These are phyloP conservation scores for Oscheius myriophilus DNA, from an alignment of 2,888 invertebrate species.

Conservation along the genomic window DNA sequence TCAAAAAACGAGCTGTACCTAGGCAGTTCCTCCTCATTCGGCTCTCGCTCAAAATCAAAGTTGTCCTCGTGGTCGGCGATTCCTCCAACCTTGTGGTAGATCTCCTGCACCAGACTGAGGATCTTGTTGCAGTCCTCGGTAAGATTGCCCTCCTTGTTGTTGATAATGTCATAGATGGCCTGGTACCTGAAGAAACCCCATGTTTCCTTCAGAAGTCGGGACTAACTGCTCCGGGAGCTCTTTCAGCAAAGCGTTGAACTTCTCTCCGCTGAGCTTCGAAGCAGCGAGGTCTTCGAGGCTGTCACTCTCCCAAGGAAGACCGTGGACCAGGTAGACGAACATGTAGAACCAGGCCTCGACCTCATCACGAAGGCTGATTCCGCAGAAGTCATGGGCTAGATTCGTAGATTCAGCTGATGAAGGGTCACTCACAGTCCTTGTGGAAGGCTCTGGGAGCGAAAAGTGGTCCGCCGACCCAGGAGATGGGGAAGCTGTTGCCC, in stretches of 20 bases:
- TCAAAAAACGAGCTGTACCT: no score
- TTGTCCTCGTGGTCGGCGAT: constrained; percentile 55
- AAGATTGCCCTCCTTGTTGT: constrained; percentile 3
- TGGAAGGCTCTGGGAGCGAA: constrained; percentile 51
- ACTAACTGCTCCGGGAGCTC: constrained; percentile 35
- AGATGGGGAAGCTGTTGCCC: constrained; percentile 17
- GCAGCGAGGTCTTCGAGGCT: constrained; percentile 32
- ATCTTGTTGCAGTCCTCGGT: constrained; percentile 35
- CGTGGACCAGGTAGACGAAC: constrained; percentile 44
- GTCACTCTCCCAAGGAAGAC: constrained; percentile 53
- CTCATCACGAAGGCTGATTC: constrained; percentile 41
- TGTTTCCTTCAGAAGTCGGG: not conserved
- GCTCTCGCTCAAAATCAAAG: constrained; percentile 62
- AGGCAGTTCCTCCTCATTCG: constrained; percentile 57
- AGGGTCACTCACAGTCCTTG: no score
- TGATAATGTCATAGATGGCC: constrained; percentile 39
- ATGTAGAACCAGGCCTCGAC: constrained; percentile 57
- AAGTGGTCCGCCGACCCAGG: constrained; percentile 43
- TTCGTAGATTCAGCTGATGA: constrained; percentile 4
- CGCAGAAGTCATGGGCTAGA: not conserved
- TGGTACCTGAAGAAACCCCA: constrained; percentile 35
- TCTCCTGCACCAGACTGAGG: constrained; percentile 20
- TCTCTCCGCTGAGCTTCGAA: constrained; percentile 28
- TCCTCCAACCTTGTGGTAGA: constrained; percentile 43
- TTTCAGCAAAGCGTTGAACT: constrained; percentile 24